Evolutionary conservation across 2,113 vertebrate genomes (phyloP), one percentile per base, ranked within the genome.

Genomic region (Tychaedon coryphoeus): DNA sequence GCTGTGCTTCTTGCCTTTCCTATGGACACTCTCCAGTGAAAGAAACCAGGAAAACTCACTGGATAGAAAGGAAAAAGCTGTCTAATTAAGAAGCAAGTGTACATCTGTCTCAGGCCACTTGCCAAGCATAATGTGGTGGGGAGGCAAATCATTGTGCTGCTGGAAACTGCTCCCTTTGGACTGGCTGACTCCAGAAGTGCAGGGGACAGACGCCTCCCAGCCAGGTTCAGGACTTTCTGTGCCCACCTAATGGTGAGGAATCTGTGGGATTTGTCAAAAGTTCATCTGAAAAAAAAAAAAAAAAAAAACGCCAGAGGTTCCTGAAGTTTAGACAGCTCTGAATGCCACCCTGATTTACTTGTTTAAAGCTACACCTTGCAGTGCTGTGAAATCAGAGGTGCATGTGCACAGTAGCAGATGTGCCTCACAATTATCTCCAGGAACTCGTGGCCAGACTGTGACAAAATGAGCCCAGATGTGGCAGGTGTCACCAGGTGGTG

Each of bases 81-180:
- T 47, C 93, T 93, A 95, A 96, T 97, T 97, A 97, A 93, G 78
- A 93, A 94, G 88, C 81, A 74, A 94, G 60, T 0, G 14, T 88
- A 70, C 95, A 96, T 96, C 96, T 97, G 94, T 93, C 95, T 96
- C 93, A 88, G 96, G 94, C 94, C 93, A 86, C 92, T 94, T 96
- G 94, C 94, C 96, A 96, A 96, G 94, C 93, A 96, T 93, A 96
- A 96, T 95, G 90, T 66, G 66, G 48, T 7, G 25, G n/a, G 19
- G 36, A 76, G 19, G 57, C 31, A 86, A 86, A 93, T 82, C 19
- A 24, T 61, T 89, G 74, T 73, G 66, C 84, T 86, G 12, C 36
- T 77, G 92, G 62, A 91, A 87, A 75, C 64, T 43, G 90, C 47
- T 95, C 88, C 93, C 94, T 70, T 94, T 77, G 78, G 78, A 80